These are phyloP conservation scores for Nesoenas mayeri DNA, from an alignment of 2,113 vertebrate genomes.

Conservation along the genomic window DNA sequence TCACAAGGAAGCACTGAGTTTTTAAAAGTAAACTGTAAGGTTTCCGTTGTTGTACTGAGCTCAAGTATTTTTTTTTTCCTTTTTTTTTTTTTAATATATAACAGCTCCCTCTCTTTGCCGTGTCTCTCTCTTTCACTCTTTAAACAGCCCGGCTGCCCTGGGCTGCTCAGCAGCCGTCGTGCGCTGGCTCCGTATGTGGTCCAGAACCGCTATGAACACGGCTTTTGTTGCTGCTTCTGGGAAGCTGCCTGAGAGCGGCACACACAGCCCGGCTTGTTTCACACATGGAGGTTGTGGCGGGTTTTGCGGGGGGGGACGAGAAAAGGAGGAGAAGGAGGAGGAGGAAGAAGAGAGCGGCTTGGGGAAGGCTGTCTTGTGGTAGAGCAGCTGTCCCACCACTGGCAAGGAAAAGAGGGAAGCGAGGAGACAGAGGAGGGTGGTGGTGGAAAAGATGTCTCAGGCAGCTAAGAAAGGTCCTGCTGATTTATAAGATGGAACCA, in stretches of 20 bases:
- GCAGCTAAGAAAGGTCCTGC: slow-evolving; percentile 24
- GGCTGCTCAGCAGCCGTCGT: slow-evolving; percentile 46
- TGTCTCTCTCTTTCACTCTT: slow-evolving; percentile 44
- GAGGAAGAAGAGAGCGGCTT: not conserved
- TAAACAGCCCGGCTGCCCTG: slow-evolving; percentile 63
- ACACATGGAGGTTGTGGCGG: not conserved
- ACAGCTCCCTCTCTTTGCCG: slow-evolving; percentile 61
- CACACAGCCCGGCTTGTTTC: slow-evolving; percentile 70
- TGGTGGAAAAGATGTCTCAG: slow-evolving; percentile 25
- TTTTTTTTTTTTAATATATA: slow-evolving; percentile 17
- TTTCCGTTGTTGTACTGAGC: slow-evolving; percentile 79
- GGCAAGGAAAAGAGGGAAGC: not conserved
- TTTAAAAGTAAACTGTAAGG: slow-evolving; percentile 80
- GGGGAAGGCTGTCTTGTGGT: slow-evolving; percentile 28
- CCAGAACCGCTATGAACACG: slow-evolving; percentile 64
- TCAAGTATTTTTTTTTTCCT: slow-evolving; percentile 57
- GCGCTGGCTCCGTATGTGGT: slow-evolving; percentile 72
- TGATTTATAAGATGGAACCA: slow-evolving; percentile 4
- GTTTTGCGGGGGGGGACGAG: not conserved
- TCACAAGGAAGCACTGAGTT: slow-evolving; percentile 81
- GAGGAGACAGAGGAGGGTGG: not conserved
- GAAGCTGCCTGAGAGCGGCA: slow-evolving; percentile 65
- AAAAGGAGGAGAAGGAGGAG: not conserved
- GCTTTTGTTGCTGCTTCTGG: slow-evolving; percentile 73
- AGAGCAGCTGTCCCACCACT: not conserved